Evolutionary conservation across 2,888 invertebrate genomes (phyloP), one percentile per base, ranked within the genome.

Genomic region (Abscondita cerata): DNA sequence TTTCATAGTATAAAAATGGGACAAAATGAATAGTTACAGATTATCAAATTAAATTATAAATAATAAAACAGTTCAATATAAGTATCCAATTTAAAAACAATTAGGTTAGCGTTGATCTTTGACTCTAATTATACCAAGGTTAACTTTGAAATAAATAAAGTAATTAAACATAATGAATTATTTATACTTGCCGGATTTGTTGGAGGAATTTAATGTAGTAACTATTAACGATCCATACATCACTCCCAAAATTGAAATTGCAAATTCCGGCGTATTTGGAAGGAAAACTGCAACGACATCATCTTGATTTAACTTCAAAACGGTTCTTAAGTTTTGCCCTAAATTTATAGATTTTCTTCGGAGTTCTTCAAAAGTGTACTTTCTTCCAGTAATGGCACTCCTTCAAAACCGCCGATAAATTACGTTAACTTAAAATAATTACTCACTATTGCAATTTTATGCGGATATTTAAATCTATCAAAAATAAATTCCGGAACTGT

Each of bases 261-360:
- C 85, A 73, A 85, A 90, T 78, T 94, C 93, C 0, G 93, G 92
- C 18, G 88, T 72, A 76, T 94, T 94, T 0, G 92, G 91, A 55
- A 92, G 74, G 72, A 91, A 85, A 4, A 93, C 70, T 0, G 89
- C 89, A 0, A 93, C 77, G 0, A 89, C 84, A 71, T 93, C 90
- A 0, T 88, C 87, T 66, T 85, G 84, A 53, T 79, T 79, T n/a
- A 92, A 76, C 59, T 88, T 87, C 52, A 91, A 83, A 73, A 88
- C 87, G 16, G 81, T 83, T 50, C 89, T 83, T 54, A 93, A 56
- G 2, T 74, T 70, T 64, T 72, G 74, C 38, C 72, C 70, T 4
- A 92, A 86, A 50, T 88, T 86, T 52, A 84, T 84, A n/a, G 87
- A 84, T 25, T 85, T 81, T 64, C 85, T 86, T 64, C 88, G 84